These are phyloP conservation scores for Podilymbus podiceps DNA, from an alignment of 2,113 vertebrate species.

Conservation along the genomic window DNA sequence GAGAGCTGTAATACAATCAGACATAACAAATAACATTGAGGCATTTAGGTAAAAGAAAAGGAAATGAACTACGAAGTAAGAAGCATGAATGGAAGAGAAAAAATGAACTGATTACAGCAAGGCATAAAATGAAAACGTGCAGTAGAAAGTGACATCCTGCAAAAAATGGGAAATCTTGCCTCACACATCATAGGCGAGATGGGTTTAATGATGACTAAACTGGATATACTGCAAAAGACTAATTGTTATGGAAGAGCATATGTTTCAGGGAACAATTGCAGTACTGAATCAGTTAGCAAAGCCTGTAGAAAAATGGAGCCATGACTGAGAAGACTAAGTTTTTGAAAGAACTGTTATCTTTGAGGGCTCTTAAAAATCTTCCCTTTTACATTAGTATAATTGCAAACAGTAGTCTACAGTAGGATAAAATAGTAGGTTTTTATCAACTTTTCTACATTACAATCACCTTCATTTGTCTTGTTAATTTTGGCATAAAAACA, in stretches of 20 bases:
- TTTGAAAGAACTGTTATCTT: not conserved
- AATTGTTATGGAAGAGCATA: slow-evolving; percentile 7
- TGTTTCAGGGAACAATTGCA: not conserved
- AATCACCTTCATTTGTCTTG: not conserved
- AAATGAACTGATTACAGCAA: not conserved
- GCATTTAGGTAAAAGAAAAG: not conserved
- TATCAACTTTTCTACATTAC: not conserved
- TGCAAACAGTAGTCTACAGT: not conserved
- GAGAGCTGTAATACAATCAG: not conserved
- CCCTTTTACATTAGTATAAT: not conserved
- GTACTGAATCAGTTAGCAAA: not conserved
- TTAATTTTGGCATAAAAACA: not conserved
- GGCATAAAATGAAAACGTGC: not conserved
- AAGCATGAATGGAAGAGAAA: not conserved
- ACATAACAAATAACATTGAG: slow-evolving; percentile 3
- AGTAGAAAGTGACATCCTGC: not conserved
- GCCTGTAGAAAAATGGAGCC: not conserved
- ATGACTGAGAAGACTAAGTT: not conserved
- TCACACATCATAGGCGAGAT: not conserved
- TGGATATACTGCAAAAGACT: not conserved
- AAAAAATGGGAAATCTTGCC: not conserved
- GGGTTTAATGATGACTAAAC: not conserved
- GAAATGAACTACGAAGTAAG: not conserved
- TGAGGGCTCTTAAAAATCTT: not conserved
- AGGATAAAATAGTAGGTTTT: not conserved